Base-by-base conservation (phyloP, 2,888 invertebrate genomes). In the Drosophila testacea region DNA sequence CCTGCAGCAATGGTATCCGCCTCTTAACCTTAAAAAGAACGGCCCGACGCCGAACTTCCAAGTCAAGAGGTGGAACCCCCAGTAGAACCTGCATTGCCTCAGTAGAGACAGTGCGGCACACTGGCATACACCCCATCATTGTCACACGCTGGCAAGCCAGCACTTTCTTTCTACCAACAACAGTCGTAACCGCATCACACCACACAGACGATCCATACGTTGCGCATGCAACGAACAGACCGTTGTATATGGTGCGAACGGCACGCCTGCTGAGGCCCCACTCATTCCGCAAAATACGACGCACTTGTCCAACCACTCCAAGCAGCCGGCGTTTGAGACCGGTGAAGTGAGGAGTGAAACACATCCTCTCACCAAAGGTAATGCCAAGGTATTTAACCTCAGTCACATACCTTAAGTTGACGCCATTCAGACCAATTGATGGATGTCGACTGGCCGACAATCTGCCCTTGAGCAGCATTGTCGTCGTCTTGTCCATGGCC, bases 381-480 rank as follows among this genome's bases (percentile, higher is more conserved):
- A 63, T 63, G 34, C 55, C 56, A 11, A 55, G 56, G 30, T 44
- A 55, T 34, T 44, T 55, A 1, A 44, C 55, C 34, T 27, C 42
- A 6, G 10, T 34, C 30, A 34, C 71, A 46, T 51, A 72, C 11
- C 41, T 55, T 10, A 64, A 22, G 9, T 3, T n/a, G 6, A 34
- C 38, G n/a, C 44, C 44, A n/a, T 52, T 44, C 4, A 57, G 6
- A 4, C 57, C n/a, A 7, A 68, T 36, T n/a, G 9, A 4, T 0
- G 61, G 56, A 41, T 1, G 41, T 6, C 44, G 55, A 55, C 32
- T 34, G 11, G 22, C 4, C 2, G 39, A 30, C 51, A 67, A 50
- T 32, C 32, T 65, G 34, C 68, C 69, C 55, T 65, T 73, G 2
- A 73, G 36, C 36, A 73, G 46, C 65, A 73, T 70, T 41, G 41